Conservation (phyloP, 2,888 invertebrate genomes). For the Drosophila cyrtoloma region DNA sequence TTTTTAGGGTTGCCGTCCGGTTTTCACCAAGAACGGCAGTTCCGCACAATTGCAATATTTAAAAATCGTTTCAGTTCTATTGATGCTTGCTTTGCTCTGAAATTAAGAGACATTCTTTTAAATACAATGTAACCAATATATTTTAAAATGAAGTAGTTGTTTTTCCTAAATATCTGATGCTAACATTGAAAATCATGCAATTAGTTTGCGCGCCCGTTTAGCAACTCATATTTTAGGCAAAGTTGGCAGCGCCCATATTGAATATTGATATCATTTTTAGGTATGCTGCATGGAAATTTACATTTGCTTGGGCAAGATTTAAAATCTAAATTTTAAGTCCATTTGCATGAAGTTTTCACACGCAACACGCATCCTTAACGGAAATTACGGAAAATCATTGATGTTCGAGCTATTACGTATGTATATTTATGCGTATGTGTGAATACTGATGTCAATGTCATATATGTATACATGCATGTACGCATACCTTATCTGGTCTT, state of each 20-base stretch:
- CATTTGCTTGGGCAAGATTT: slow-evolving; percentile 24
- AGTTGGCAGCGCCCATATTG: slow-evolving; percentile 59
- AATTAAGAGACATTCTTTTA: slow-evolving; percentile 14
- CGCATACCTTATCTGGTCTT: slow-evolving; percentile 55
- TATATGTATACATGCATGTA: slow-evolving; percentile 30
- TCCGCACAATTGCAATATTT: slow-evolving; percentile 25
- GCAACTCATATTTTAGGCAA: slow-evolving; percentile 11
- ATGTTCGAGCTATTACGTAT: slow-evolving; percentile 39
- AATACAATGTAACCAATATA: not conserved
- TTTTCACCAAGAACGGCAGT: slow-evolving; percentile 29
- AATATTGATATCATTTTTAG: slow-evolving; percentile 76
- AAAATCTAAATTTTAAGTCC: not conserved
- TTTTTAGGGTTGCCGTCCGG: slow-evolving; percentile 38
- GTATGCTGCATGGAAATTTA: slow-evolving; percentile 54
- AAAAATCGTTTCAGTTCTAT: slow-evolving; percentile 23
- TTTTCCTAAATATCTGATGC: not conserved
- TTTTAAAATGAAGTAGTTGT: not conserved
- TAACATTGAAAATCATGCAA: not conserved
- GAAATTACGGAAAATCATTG: not conserved
- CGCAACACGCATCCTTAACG: not conserved
- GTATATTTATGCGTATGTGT: slow-evolving; percentile 14
- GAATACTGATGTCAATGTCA: slow-evolving; percentile 48
- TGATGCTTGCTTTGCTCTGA: slow-evolving; percentile 7
- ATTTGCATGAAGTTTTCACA: not conserved
- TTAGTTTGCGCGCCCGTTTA: slow-evolving; percentile 48